Evolutionary conservation across 2,888 invertebrate species (phyloP).

Genomic region (Chrysolina americana): DNA sequence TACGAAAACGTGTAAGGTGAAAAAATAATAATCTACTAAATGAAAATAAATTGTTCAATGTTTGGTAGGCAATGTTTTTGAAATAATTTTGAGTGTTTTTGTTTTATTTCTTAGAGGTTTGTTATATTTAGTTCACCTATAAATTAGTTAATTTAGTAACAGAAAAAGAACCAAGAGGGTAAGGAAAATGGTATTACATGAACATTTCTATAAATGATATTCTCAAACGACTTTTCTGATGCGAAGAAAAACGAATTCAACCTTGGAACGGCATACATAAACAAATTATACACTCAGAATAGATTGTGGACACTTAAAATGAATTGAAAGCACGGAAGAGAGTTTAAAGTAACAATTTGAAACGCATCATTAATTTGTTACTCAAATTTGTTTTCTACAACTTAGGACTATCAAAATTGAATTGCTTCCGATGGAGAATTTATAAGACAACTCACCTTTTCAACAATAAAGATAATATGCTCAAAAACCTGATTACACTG

Average conservation of each 20-base stretch:
- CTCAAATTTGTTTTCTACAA: neutral
- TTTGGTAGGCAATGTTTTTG: too few relatives aligned
- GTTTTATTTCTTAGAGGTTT: too few relatives aligned
- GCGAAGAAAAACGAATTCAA: neutral
- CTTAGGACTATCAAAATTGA: neutral
- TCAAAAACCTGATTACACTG: neutral
- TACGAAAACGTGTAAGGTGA: too few relatives aligned
- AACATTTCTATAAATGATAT: neutral
- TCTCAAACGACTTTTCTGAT: neutral
- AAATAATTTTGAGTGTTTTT: too few relatives aligned
- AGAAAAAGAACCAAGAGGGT: too few relatives aligned
- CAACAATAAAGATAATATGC: neutral
- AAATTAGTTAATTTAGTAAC: too few relatives aligned
- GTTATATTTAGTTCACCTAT: too few relatives aligned
- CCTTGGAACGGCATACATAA: neutral
- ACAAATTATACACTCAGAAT: constrained; percentile 1
- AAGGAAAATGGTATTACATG: neutral
- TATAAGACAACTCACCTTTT: neutral
- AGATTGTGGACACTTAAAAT: neutral
- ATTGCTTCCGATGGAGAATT: neutral
- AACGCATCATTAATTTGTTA: neutral
- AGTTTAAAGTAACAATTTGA: neutral
- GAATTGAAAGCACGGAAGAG: neutral
- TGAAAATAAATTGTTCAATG: too few relatives aligned
- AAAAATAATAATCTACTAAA: too few relatives aligned